Evolutionary conservation across 2,797 vertebrate species (phyloP), one percentile per base, ranked within the genome.

Genomic region (Centroberyx gerrardi): DNA sequence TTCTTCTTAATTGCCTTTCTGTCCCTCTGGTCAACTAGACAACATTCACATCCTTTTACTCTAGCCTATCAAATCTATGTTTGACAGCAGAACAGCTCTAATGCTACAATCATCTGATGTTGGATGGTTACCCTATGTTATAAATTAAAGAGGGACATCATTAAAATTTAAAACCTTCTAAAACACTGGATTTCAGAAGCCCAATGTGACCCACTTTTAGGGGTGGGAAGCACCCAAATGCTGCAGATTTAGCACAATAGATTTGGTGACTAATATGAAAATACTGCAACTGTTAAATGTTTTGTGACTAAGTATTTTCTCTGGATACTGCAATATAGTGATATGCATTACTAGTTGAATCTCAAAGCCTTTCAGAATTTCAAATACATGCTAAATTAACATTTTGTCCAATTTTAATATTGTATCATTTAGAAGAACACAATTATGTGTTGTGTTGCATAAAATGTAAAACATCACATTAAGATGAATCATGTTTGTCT

Each of bases 401-500:
- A 42, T 42, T 42, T 13, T 42, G 40, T 42, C 40, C 40, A 13
- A 13, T 10, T 40, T 40, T 40, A 12, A 10, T 3, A 13, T 14
- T 13, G 2, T 22, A 22, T 13, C 3, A 44, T 44, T 8, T 10
- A 8, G 38, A 14, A 44, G 42, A 14, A 44, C 2, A 14, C 12
- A 2, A 44, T 44, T 13, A 44, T 44, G 40, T 44, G 10, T 8
- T 44, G 38, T 7, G 5, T 40, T 49, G 0, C 2, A 58, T 52
- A 18, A 40, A 22, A 28, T 15, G n/a, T 44, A 67, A 68, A 72
- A 31, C 29, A 67, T 44, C 5, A 70, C 65, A 58, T 74, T 9
- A 36, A 54, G 22, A 36, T n/a, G 62, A 33, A 72, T 74, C 22
- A 55, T 56, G 14, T 74, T 80, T 40, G 42, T 85, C 96, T 95